These are phyloP conservation scores for Brachionus rubens DNA, from an alignment of 1,140 invertebrate species.

Conservation along the genomic window DNA sequence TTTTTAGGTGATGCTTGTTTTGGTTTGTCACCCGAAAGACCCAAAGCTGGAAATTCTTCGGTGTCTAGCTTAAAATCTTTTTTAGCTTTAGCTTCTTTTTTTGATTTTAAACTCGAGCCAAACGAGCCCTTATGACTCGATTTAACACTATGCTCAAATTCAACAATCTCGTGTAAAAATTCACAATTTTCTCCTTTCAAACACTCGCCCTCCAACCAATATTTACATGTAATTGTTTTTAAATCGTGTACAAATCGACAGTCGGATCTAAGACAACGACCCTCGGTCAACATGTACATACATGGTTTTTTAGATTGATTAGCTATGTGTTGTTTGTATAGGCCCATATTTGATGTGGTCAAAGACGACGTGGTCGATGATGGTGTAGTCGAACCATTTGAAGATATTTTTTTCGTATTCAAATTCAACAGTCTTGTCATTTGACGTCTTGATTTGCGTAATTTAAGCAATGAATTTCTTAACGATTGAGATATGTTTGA, in stretches of 20 bases:
- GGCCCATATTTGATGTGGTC: neutral
- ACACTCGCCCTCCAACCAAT: conserved; percentile 60
- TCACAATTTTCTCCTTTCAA: conserved; percentile 63
- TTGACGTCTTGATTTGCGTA: conserved; percentile 1
- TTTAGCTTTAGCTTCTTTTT: conserved; percentile 2
- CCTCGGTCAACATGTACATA: conserved; percentile 53
- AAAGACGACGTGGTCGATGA: conserved; percentile 19
- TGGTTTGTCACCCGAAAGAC: neutral
- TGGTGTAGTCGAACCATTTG: neutral
- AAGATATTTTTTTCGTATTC: neutral
- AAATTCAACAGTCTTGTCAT: neutral
- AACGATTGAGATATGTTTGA: conserved; percentile 26
- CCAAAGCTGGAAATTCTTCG: conserved; percentile 37
- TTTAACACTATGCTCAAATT: neutral
- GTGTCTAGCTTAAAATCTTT: conserved; percentile 38
- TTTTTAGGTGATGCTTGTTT: conserved; percentile 15
- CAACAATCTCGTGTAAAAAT: conserved; percentile 59
- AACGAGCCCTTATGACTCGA: neutral
- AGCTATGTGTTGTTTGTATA: conserved; percentile 20
- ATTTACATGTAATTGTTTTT: conserved; percentile 62
- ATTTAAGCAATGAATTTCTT: conserved; percentile 18
- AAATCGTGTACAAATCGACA: conserved; percentile 65
- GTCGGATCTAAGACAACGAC: conserved; percentile 61
- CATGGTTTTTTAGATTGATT: conserved; percentile 26
- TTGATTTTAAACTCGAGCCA: neutral